Conservation (phyloP, 2,113 vertebrate species). For the Plotosus lineatus region DNA sequence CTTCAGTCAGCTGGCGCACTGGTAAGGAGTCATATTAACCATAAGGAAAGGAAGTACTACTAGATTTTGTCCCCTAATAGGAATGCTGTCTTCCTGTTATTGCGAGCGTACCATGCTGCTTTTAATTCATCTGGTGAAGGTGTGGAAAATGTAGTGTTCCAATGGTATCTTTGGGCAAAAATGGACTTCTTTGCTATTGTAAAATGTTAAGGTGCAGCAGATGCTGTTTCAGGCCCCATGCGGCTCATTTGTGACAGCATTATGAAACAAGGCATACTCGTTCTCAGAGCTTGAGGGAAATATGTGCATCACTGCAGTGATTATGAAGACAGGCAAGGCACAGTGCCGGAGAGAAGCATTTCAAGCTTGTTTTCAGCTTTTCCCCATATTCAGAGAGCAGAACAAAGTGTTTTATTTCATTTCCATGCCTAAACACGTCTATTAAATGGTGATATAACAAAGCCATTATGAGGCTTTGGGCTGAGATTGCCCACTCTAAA, state of each 20-base stretch:
- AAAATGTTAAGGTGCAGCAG: conserved; percentile 17
- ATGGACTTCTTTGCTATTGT: conserved; percentile 19
- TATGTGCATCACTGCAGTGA: conserved; percentile 35
- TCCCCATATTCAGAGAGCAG: neutral
- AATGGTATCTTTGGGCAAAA: conserved; percentile 11
- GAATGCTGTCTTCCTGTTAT: conserved; percentile 14
- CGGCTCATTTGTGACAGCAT: conserved; percentile 42
- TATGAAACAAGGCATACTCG: conserved; percentile 37
- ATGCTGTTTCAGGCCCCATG: conserved; percentile 31
- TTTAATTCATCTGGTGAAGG: conserved; percentile 33
- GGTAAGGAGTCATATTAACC: conserved; percentile 20
- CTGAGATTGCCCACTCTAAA: neutral
- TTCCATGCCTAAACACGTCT: neutral
- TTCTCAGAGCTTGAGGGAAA: conserved; percentile 31
- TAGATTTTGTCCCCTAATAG: neutral
- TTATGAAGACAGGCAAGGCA: conserved; percentile 34
- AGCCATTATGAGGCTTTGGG: neutral
- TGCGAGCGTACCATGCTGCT: conserved; percentile 21
- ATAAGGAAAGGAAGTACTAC: neutral
- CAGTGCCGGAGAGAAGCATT: conserved; percentile 9
- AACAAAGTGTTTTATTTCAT: conserved; percentile 15
- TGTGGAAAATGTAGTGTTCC: conserved; percentile 13
- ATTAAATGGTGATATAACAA: neutral
- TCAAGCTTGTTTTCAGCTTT: conserved; percentile 37
- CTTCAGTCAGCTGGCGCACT: neutral